Base-by-base conservation (phyloP, 1,140 invertebrate species). In the Halesus radiatus region DNA sequence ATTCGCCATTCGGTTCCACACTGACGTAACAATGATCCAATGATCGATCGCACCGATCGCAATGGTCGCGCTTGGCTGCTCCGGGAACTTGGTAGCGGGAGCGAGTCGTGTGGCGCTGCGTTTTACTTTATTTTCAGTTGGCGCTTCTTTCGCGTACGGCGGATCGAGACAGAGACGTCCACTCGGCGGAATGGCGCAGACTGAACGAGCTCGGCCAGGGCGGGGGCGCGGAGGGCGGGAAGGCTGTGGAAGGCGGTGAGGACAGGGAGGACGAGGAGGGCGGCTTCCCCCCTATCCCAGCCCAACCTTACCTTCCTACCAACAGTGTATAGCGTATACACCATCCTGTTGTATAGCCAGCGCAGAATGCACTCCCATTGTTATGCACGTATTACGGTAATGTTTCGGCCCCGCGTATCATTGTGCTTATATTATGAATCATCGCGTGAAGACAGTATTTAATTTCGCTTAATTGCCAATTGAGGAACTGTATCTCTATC, bases 161-260 rank as follows among this genome's bases (percentile, higher is more conserved):
- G 72, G 52, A 52, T 52, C 68, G 50, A 13, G 29, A 45, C 22
- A 16, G 29, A 75, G 73, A 76, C 75, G 75, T 76, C 75, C 75
- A 18, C 58, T 64, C 75, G 75, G 58, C 75, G 75, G 75, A 62
- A 22, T 50, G 60, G 75, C 75, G 74, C 58, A 64, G 58, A 76
- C 74, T 76, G 56, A 76, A 76, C 74, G 74, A 58, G 56, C 72
- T 18, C 53, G 53, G 74, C 56, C 23, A 64, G 26, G 26, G 68
- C 29, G 68, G 68, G 68, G 68, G 26, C 18, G 66, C 32, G 32
- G 26, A 64, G 26, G 26, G 68, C 29, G 68, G 68, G 68, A 37
- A 26, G 68, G 68, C 16, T 26, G 68, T 16, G 68, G 20, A 45
- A 7, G 32, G 32, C 32, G 32, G 32, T 3, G 58, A 20, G 74